Evolutionary conservation across 2,888 invertebrate genomes (phyloP), one percentile per base, ranked within the genome.

Genomic region (Esperia sulphurella): DNA sequence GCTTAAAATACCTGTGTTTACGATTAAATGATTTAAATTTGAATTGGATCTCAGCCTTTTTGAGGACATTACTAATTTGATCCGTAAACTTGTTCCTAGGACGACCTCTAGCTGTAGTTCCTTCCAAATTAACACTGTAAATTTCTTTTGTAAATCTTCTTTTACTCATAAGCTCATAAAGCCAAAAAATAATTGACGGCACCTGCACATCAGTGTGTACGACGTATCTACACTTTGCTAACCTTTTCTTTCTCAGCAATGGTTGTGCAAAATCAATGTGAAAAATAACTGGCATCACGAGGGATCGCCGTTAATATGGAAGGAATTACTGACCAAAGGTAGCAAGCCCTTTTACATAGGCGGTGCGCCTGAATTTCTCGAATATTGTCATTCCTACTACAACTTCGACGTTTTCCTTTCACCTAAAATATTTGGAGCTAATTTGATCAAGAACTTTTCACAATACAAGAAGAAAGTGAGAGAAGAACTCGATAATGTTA

Each of bases 301-400:
- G 1, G 73, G 68, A 41, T 91, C 91, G 9, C 93, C 92, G 6
- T 61, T 93, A 43, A 77, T 93, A 57, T 93, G 93, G 92, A 92
- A 92, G 69, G 92, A 93, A 73, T 67, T 92, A 48, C 72, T 89
- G 45, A 75, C 85, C 65, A 82, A 83, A 59, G 91, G 91, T 14
- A 91, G 91, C 40, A 91, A 89, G 58, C 79, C 91, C 0, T 79
- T 78, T 61, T 90, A 92, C 41, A 90, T 93, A n/a, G 93, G 93
- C 7, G 91, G 91, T 42, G 79, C 90, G 3, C 72, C 87, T 38
- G 90, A 92, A 48, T 93, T 93, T 79, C 87, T 92, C 76, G 92
- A 93, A 66, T 92, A 92, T 58, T 88, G 91, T 57, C 83, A 90
- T 68, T 90, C 92, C 33, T 93, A 92, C 72, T 93, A 93, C 59